Conservation (phyloP, 2,797 vertebrate species). For the Syngnathus acus region DNA sequence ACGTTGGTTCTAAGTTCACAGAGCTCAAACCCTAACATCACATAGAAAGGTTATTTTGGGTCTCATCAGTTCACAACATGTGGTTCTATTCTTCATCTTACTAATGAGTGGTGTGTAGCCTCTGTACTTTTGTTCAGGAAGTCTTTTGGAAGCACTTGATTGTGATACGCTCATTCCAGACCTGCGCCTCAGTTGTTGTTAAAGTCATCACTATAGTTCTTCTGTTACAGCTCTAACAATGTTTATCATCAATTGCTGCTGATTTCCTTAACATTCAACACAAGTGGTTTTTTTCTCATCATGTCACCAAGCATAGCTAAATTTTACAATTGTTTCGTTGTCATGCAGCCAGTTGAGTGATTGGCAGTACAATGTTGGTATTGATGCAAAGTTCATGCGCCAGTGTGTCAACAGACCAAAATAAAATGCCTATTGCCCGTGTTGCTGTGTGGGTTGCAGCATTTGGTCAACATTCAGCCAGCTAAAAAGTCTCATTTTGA, state of each 20-base stretch:
- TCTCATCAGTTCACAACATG: too few relatives aligned
- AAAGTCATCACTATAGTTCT: too few relatives aligned
- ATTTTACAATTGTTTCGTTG: neutral
- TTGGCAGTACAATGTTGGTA: neutral
- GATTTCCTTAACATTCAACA: neutral
- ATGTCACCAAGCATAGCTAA: neutral
- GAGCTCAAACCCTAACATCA: too few relatives aligned
- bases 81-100: too few relatives aligned
- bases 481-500: conserved; percentile 16
- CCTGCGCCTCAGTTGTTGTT: too few relatives aligned
- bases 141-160: too few relatives aligned
- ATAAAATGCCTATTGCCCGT: conserved; percentile 12
- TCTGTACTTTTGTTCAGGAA: too few relatives aligned
- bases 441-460: conserved; percentile 33
- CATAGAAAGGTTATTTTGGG: too few relatives aligned
- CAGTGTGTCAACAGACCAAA: neutral
- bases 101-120: too few relatives aligned
- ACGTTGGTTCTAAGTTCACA: too few relatives aligned
- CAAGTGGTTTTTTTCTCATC: neutral
- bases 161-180: too few relatives aligned
- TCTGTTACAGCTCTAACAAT: neutral
- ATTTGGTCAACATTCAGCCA: conserved; percentile 28
- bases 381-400: neutral
- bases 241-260: neutral
- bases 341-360: neutral